Base-by-base conservation (phyloP, 1,140 invertebrate genomes). In the Lepidotrigona ventralis region DNA sequence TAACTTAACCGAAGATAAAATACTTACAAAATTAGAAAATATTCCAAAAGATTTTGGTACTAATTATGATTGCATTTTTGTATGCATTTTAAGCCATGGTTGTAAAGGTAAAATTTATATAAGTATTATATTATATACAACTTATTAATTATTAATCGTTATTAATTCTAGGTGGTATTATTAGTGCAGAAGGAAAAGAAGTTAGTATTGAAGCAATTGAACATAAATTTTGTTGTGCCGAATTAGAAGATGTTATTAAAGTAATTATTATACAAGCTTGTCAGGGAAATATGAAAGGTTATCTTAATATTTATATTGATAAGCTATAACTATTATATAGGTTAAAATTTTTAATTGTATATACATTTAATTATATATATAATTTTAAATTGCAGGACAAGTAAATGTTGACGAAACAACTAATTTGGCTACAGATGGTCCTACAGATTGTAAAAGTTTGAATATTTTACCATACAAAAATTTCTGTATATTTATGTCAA, bases 41-140 rank as follows among this genome's bases (percentile, higher is more conserved):
- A 83, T 86, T 70, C 76, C 80, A 46, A 79, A 86, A 46, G 29
- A 79, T 1, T 54, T 80, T 79, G 72, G 68, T 14, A 73, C 12
- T 14, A 75, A 81, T n/a, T 89, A 89, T 29, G 84, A 90, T 39
- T 89, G 87, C 56, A 58, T 92, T 51, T 85, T 91, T 64, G 39
- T 92, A 11, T 91, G 81, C n/a, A 90, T 92, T 79, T 81, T 92
- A 53, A 90, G 83, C 71, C 91, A 92, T 83, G 91, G 91, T 33
- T 81, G 63, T 74, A 79, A 87, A 82, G 87, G 85, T 90, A 85
- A 86, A 69, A 21, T 54, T 17, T 19, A 26, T 21, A 63, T 76
- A 17, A 85, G 9, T 9, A 63, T 75, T 70, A 21, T 66, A 63
- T 60, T 77, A 51, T 39, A 54, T 39, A 46, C 71, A 60, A 74